Evolutionary conservation across 2,797 vertebrate species (phyloP), one percentile per base, ranked within the genome.

Genomic region (Danionella dracula): DNA sequence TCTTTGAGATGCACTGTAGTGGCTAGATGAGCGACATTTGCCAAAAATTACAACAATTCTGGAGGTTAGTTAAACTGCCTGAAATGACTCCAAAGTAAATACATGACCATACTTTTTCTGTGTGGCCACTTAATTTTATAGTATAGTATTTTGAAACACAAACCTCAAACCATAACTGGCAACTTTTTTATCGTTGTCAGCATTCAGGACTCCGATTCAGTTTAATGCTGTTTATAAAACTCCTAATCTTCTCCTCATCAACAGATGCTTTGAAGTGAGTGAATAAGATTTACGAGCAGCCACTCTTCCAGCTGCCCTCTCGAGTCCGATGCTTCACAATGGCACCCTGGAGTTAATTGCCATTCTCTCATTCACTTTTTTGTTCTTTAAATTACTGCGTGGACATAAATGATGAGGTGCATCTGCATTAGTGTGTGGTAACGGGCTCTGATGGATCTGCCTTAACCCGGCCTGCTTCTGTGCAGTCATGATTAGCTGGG

Each of bases 401-500:
- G 62, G 40, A 37, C 31, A 45, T 55, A 55, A 55, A 45, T 13
- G 41, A 55, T 65, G 62, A 65, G 50, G 41, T 48, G 63, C 42
- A 31, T 48, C 32, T 56, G 53, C 1, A 15, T 50, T 35, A 9
- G 32, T 48, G 63, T 31, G 41, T 48, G 45, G 40, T 65, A 27
- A 17, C 32, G 8, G 27, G 4, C n/a, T 44, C 17, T 64, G 61
- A 64, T 45, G 49, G 19, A 55, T 65, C 61, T 27, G 62, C 55
- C 50, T 29, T 35, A 37, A 55, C 7, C 1, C 20, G 4, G 62
- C 53, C 21, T 17, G 51, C 1, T 3, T 54, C 49, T 48, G 51
- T 21, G 42, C 20, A 32, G 53, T 49, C 53, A 56, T 56, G 64
- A 66, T 66, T 66, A 55, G 41, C 40, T 55, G 62, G 29, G 15